phyloP scores from a whole-genome alignment of 2,797 vertebrate species.

The Sebastes cheni region DNA sequence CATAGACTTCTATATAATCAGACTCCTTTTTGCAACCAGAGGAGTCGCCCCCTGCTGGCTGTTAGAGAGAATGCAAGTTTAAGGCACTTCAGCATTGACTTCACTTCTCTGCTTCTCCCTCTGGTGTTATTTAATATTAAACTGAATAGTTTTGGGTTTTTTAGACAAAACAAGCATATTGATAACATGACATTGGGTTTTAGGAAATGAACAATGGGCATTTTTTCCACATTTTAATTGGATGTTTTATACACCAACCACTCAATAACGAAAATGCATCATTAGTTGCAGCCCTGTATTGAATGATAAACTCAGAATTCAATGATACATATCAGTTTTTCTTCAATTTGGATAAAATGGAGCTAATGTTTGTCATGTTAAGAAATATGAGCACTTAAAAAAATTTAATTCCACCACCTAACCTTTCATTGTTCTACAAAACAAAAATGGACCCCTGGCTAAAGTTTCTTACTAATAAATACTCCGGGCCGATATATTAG shows the following conservation, averaged over 20 bases:
- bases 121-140: neutral
- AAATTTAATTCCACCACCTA: neutral
- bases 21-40: too few species aligned
- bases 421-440: neutral
- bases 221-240: neutral
- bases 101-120: neutral
- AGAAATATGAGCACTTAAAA: neutral
- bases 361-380: neutral
- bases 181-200: neutral
- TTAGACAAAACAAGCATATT: neutral
- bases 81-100: too few species aligned
- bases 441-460: neutral
- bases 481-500: too few species aligned
- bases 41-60: too few species aligned
- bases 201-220: neutral
- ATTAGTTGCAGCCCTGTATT: neutral
- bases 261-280: neutral
- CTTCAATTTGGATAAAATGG: neutral
- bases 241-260: neutral
- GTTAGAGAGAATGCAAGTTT: accelerated
- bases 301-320: neutral
- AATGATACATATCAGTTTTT: neutral
- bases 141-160: neutral
- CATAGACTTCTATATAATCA: too few species aligned
- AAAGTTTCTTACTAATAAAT: neutral